Evolutionary conservation across 1,140 invertebrate species (phyloP), one percentile per base, ranked within the genome.

Genomic region (Nymphalis io): DNA sequence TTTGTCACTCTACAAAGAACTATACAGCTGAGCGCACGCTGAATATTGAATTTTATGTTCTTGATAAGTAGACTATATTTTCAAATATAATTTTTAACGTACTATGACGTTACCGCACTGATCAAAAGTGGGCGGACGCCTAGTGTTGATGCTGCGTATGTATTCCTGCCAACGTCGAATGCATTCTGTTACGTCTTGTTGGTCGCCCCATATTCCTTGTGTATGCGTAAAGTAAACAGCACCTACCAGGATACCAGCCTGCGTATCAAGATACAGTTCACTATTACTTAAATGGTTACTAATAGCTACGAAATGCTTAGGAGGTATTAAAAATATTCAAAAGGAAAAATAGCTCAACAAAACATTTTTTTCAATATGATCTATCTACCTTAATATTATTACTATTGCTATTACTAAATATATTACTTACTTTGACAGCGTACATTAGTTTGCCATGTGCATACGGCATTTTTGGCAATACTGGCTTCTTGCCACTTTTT

Each of bases 121-220:
- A 64, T 90, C 87, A 60, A 88, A 89, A 8, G 69, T 63, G 16
- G 87, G 87, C 20, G 88, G 87, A 42, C 82, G 82, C 74, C 88
- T 80, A 11, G 87, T 88, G 73, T 88, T 85, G 59, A 90, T 82
- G 74, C 86, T 88, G 42, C 82, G 80, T 39, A 87, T 64, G 72
- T 88, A 90, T 74, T 87, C 90, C 63, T 81, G 78, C 89, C 90
- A 91, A 23, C 87, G 84, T 12, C 80, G 76, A 57, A 89, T 70
- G 77, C 85, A 89, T 69, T 89, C 87, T 20, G 82, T 88, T 68
- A 85, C 84, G 62, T 86, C 83, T 75, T 78, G 84, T 73, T 90
- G 89, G 58, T 89, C 83, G 68, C 89, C 89, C 91, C 91, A 92
- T 60, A 92, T 78, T 74, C 89, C 89, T 81, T 92, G 88, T 44